These are phyloP conservation scores for Oryzias melastigma DNA, from an alignment of 2,113 vertebrate species.

Conservation along the genomic window DNA sequence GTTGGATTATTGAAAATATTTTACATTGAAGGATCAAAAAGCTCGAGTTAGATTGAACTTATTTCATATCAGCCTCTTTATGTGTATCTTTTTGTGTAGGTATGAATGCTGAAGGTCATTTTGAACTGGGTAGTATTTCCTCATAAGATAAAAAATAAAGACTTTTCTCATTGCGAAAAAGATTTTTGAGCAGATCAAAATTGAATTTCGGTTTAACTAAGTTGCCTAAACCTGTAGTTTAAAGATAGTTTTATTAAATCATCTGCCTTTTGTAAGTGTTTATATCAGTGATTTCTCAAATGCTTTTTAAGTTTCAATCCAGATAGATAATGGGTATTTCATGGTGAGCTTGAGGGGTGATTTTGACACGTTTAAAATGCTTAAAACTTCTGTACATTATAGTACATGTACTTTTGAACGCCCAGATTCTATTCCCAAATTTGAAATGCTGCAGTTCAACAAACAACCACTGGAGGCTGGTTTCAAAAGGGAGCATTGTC, in stretches of 20 bases:
- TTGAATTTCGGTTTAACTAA: neutral
- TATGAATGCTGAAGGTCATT: neutral
- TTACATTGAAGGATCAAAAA: slow-evolving; percentile 10
- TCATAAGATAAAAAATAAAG: neutral
- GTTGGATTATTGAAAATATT: slow-evolving; percentile 1
- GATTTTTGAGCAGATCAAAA: neutral
- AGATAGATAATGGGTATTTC: neutral
- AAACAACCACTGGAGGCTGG: no score
- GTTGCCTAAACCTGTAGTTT: no score
- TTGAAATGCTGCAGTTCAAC: no score
- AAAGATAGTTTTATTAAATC: slow-evolving; percentile 3
- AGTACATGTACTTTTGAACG: no score
- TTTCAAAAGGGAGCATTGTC: no score
- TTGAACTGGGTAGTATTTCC: neutral
- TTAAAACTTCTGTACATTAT: no score
- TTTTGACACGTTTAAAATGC: no score
- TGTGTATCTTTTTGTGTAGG: neutral
- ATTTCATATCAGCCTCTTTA: neutral
- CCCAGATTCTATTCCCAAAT: no score
- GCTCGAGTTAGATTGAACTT: neutral
- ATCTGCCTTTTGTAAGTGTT: neutral
- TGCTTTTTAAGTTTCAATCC: neutral
- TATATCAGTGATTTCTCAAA: neutral
- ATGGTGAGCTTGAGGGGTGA: neutral
- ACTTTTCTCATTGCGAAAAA: neutral